phyloP scores from a whole-genome alignment of 2,113 vertebrate genomes.

The Stercorarius parasiticus region DNA sequence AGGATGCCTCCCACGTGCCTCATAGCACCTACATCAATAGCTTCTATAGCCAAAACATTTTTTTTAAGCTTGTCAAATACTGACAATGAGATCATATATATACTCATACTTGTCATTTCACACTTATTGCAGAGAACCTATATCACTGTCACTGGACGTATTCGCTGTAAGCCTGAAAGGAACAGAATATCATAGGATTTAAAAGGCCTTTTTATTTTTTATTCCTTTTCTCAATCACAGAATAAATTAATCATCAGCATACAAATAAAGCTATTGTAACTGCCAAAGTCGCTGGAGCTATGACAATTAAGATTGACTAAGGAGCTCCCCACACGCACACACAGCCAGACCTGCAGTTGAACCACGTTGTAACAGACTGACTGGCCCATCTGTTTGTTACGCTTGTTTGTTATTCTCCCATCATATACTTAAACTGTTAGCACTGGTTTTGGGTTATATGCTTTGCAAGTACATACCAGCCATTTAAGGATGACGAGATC shows the following conservation, averaged over 20 bases:
- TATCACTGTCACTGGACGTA: not conserved
- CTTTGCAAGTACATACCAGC: not conserved
- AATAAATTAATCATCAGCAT: not conserved
- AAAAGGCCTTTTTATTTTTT: not conserved
- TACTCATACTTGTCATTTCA: not conserved
- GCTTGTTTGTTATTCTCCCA: conserved; percentile 6
- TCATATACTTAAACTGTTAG: not conserved
- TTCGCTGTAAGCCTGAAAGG: not conserved
- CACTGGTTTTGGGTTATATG: not conserved
- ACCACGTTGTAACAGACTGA: conserved; percentile 3
- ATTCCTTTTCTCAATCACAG: not conserved
- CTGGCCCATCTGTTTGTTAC: conserved; percentile 26
- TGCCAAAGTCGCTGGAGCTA: not conserved
- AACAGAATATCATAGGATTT: not conserved
- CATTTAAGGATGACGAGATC: not conserved
- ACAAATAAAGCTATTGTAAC: conserved; percentile 11
- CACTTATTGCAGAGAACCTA: not conserved
- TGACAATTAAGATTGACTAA: conserved; percentile 1
- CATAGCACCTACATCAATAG: not conserved
- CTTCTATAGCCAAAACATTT: conserved; percentile 18
- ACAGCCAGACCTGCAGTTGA: not conserved
- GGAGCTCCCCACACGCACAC: not conserved
- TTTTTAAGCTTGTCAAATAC: conserved; percentile 19
- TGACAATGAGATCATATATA: conserved; percentile 4
- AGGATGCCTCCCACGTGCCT: not conserved